Conservation (phyloP, 2,797 vertebrate species). For the Anguilla megastoma region DNA sequence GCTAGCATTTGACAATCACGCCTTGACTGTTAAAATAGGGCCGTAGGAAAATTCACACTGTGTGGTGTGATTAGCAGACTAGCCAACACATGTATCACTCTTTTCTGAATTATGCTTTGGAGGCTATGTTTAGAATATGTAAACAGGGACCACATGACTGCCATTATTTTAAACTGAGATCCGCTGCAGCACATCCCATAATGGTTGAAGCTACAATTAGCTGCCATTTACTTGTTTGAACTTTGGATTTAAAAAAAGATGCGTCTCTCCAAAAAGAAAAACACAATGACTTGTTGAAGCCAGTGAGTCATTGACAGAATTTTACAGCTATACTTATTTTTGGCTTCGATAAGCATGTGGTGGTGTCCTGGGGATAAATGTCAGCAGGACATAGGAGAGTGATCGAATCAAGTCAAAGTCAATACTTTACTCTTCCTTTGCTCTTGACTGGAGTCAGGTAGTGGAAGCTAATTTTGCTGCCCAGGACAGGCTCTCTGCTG, state of each 20-base stretch:
- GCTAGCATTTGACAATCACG: not conserved
- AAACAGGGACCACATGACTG: not conserved
- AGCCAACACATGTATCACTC: not conserved
- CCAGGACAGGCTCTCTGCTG: not conserved
- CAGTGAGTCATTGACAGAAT: not conserved
- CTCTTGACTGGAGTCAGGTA: not conserved
- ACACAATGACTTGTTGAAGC: not conserved
- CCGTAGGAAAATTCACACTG: not conserved
- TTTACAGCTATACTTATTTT: not conserved
- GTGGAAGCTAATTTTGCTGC: not conserved
- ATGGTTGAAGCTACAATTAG: not conserved
- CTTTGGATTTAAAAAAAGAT: not conserved
- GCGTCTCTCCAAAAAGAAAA: not conserved
- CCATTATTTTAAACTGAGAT: not conserved
- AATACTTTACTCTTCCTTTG: not conserved
- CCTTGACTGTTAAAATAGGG: not conserved
- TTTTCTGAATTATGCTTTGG: not conserved
- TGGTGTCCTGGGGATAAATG: not conserved
- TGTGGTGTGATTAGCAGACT: not conserved
- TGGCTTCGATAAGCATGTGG: not conserved
- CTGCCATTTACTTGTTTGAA: not conserved
- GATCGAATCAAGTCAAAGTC: not conserved
- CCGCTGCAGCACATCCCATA: not conserved
- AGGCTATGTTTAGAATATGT: not conserved
- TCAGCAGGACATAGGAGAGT: not conserved